phyloP scores from a whole-genome alignment of 1,140 invertebrate genomes.

The Bombus vancouverensis region DNA sequence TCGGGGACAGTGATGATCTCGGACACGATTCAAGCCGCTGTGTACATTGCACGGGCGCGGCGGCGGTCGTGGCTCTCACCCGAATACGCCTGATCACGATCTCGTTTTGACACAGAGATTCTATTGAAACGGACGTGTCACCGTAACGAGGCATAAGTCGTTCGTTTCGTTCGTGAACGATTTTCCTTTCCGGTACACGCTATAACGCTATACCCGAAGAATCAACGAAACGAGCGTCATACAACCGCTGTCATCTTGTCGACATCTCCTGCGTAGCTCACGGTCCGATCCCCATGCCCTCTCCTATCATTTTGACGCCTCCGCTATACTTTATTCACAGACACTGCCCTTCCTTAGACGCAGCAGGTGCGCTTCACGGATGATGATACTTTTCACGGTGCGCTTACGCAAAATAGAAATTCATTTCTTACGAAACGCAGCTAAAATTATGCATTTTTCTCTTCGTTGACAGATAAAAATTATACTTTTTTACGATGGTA shows the following conservation, averaged over 20 bases:
- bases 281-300: slow-evolving; percentile 60
- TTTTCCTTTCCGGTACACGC: neutral
- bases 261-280: slow-evolving; percentile 68
- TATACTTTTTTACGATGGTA: neutral
- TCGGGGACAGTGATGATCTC: slow-evolving; percentile 33
- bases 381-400: slow-evolving; percentile 24
- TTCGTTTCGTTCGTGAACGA: slow-evolving; percentile 14
- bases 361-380: slow-evolving; percentile 44
- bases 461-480: neutral
- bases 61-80: slow-evolving; percentile 50
- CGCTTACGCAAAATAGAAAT: slow-evolving; percentile 46
- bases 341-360: slow-evolving; percentile 10
- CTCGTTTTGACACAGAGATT: slow-evolving; percentile 26
- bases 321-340: slow-evolving; percentile 45
- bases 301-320: slow-evolving; percentile 57
- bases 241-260: slow-evolving; percentile 70
- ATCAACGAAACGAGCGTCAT: slow-evolving; percentile 54
- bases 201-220: slow-evolving; percentile 1
- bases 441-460: neutral
- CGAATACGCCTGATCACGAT: slow-evolving; percentile 34
- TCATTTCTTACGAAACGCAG: slow-evolving; percentile 14
- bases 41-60: slow-evolving; percentile 65
- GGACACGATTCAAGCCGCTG: slow-evolving; percentile 39
- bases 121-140: neutral
- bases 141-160: slow-evolving; percentile 44